Conservation (phyloP, 2,888 invertebrate species). For the Synanthedon formicaeformis region DNA sequence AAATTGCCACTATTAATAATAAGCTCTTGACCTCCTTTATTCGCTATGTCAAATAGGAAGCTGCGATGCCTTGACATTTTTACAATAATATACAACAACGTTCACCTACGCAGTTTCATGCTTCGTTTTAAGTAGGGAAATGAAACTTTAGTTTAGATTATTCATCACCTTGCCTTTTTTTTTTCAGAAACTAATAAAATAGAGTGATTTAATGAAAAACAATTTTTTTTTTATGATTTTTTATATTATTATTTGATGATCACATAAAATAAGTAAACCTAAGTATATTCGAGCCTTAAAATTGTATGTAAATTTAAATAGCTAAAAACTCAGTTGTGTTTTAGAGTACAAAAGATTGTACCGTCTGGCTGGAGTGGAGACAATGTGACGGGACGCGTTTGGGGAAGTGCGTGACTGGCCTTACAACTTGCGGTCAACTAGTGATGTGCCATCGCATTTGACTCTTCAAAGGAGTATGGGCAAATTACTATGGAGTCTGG, state of each 20-base stretch:
- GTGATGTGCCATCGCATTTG: slow-evolving; percentile 6
- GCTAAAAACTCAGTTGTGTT: no score
- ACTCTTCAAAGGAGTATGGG: no score
- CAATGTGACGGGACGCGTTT: slow-evolving; percentile 50
- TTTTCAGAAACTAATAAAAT: no score
- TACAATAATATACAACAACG: background rate
- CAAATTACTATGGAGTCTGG: no score
- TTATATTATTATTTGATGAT: no score
- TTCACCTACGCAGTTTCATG: background rate
- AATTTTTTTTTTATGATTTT: no score
- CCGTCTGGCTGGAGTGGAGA: slow-evolving; percentile 24
- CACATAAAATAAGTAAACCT: no score
- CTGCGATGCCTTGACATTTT: slow-evolving; percentile 3
- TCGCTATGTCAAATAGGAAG: background rate
- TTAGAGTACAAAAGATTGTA: slow-evolving; percentile 6
- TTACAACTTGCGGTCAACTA: slow-evolving; percentile 32
- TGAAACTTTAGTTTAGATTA: background rate
- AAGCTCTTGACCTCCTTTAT: background rate
- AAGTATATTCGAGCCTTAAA: no score
- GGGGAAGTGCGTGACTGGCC: slow-evolving; percentile 63
- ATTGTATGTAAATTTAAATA: no score
- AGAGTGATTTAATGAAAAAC: no score
- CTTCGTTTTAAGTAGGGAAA: background rate
- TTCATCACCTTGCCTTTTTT: no score
- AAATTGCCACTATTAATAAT: background rate